Base-by-base conservation (phyloP, 2,797 vertebrate species). In the Betta splendens region DNA sequence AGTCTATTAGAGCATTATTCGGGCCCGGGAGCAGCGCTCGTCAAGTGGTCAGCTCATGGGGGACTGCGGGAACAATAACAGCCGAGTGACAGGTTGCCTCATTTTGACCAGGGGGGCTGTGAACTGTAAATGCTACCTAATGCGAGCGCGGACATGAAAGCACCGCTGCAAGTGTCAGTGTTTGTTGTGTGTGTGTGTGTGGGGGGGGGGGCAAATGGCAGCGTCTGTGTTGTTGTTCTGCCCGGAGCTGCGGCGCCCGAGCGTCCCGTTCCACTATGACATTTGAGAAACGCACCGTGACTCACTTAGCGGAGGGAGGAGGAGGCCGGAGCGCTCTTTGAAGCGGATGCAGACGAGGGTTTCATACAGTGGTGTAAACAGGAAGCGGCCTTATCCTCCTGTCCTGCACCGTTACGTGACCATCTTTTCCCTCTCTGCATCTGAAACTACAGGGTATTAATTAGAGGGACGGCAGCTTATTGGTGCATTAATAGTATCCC, bases 1-100 rank as follows among this genome's bases (percentile, higher is more conserved):
- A 85, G 79, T 83, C 84, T 81, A 80, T 82, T 79, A 79, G 71
- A 33, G 68, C 81, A 87, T 89, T 85, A 73, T 82, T 88, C 84
- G n/a, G n/a, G n/a, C n/a, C n/a, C n/a, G n/a, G n/a, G n/a, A n/a
- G n/a, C 74, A 44, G 52, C 77, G 7, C 76, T 70, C 54, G 54
- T n/a, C 47, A 66, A 77, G 66, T 57, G 72, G 72, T 75, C 75
- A 70, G 78, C 72, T 58, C 80, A 3, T 81, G 76, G 66, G 26
- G n/a, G n/a, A 35, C 33, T 35, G 35, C 33, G 35, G 33, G 10
- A 31, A 13, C 26, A 53, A 18, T 43, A 43, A 16, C 9, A n/a
- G 20, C 47, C n/a, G n/a, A 29, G 39, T 21, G 51, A 44, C 10
- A 44, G 17, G 22, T 15, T 45, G 17, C 43, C 28, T 68, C 43